Percentiles rank a stretch among this genome's conserved stretches.
These are phyloP conservation scores for Erinaceus europaeus DNA, from an alignment of 2,113 vertebrate species.

Conservation along the genomic window DNA sequence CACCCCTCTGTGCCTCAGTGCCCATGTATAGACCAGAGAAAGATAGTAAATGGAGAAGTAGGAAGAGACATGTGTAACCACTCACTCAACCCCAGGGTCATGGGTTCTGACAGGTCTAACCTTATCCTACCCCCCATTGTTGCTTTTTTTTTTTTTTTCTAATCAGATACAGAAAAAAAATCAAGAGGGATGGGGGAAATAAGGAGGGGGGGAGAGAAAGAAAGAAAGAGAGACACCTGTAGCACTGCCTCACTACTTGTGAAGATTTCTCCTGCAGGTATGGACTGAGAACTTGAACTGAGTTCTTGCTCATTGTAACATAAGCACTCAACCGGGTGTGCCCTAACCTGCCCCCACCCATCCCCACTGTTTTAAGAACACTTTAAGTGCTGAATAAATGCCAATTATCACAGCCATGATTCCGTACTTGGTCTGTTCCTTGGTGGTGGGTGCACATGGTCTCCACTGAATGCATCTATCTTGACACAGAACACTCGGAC, in stretches of 20 bases:
- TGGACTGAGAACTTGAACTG: too few relatives aligned
- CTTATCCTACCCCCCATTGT: background rate
- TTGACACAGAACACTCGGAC: background rate
- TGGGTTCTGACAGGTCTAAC: fast-evolving
- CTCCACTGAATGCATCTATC: background rate
- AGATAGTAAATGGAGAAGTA: fast-evolving
- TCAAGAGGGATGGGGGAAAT: too few relatives aligned
- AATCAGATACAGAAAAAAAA: too few relatives aligned
- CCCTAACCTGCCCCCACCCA: too few relatives aligned
- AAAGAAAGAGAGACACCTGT: too few relatives aligned
- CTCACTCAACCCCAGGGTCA: too few relatives aligned
- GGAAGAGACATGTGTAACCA: background rate
- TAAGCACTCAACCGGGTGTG: too few relatives aligned
- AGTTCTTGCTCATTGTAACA: too few relatives aligned
- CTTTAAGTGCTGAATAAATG: background rate
- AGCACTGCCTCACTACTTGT: too few relatives aligned
- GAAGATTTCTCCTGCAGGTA: too few relatives aligned
- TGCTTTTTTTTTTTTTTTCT: too few relatives aligned
- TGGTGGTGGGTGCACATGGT: background rate
- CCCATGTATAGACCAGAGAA: background rate
- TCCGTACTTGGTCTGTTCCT: background rate
- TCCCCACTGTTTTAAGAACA: background rate
- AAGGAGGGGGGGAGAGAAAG: too few relatives aligned
- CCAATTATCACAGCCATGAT: fast-evolving
- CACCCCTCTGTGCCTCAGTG: background rate